phyloP scores from a whole-genome alignment of 2,797 vertebrate genomes.

The Coluber constrictor region DNA sequence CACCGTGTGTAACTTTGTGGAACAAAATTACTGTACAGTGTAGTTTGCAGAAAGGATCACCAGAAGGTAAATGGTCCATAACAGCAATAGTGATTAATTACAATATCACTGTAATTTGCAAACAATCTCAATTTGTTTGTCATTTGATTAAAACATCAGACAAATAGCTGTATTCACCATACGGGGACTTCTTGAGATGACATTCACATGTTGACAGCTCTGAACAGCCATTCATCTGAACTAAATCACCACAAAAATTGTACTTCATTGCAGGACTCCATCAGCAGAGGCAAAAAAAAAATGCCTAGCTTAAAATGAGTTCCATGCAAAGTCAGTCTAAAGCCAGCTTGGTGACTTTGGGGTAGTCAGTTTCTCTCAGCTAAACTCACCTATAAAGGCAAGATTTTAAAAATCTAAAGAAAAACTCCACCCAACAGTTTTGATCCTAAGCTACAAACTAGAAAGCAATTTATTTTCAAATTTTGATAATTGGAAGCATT shows the following conservation, averaged over 20 bases:
- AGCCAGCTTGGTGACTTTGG: not conserved
- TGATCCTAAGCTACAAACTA: not conserved
- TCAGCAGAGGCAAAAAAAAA: not conserved
- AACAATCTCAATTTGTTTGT: not conserved
- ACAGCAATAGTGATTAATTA: not conserved
- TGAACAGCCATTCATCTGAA: not conserved
- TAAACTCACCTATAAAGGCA: not conserved
- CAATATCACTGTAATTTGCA: not conserved
- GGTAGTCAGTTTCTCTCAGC: not conserved
- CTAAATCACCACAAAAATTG: not conserved
- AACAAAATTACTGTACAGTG: not conserved
- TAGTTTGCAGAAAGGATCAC: not conserved
- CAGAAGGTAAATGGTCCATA: not conserved
- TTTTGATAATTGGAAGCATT: not conserved
- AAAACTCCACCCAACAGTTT: not conserved
- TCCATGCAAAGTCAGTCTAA: not conserved
- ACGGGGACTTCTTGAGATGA: not conserved
- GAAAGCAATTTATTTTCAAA: not conserved
- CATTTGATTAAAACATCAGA: not conserved
- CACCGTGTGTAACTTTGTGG: conserved; percentile 4
- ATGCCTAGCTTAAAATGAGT: not conserved
- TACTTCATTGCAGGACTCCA: not conserved
- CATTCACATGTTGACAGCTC: not conserved
- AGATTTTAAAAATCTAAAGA: not conserved
- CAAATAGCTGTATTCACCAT: not conserved